These are phyloP conservation scores for Brachyrhaphis roseni DNA, from an alignment of 2,797 vertebrate species.

Conservation along the genomic window DNA sequence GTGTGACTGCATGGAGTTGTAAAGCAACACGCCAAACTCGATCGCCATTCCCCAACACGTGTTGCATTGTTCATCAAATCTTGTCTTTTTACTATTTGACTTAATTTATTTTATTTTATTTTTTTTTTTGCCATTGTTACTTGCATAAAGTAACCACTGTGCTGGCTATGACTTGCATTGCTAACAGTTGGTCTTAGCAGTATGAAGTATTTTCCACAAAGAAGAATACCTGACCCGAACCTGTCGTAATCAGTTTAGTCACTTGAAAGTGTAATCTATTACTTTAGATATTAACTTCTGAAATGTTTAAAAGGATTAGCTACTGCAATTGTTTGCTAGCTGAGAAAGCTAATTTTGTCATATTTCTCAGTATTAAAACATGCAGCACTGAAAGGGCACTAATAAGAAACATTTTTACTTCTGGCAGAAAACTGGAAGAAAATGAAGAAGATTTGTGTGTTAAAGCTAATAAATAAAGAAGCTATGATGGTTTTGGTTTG, in stretches of 20 bases:
- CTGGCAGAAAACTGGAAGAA: background rate
- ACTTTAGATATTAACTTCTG: slow-evolving; percentile 7
- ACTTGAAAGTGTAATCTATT: slow-evolving; percentile 17
- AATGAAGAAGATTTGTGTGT: background rate
- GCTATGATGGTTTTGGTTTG: background rate
- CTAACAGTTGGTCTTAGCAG: slow-evolving; percentile 22
- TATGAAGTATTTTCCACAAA: slow-evolving; percentile 35
- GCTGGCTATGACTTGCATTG: slow-evolving; percentile 17
- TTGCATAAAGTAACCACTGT: slow-evolving; percentile 27
- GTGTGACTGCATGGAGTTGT: slow-evolving; percentile 1
- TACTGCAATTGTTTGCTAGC: background rate
- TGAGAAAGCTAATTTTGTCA: background rate
- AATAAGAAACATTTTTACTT: background rate
- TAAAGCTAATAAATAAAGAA: background rate
- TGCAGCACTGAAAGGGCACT: background rate
- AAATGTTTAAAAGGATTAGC: background rate
- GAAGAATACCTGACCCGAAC: slow-evolving; percentile 27
- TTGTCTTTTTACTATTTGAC: slow-evolving; percentile 30
- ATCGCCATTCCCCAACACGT: slow-evolving; percentile 19
- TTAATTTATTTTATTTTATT: slow-evolving; percentile 9
- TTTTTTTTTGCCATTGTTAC: background rate
- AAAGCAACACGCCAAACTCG: slow-evolving; percentile 17
- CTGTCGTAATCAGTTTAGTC: slow-evolving; percentile 6
- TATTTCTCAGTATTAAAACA: slow-evolving; percentile 11
- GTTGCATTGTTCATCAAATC: slow-evolving; percentile 8